Conservation (phyloP, 2,797 vertebrate species). For the Morelia viridis region DNA sequence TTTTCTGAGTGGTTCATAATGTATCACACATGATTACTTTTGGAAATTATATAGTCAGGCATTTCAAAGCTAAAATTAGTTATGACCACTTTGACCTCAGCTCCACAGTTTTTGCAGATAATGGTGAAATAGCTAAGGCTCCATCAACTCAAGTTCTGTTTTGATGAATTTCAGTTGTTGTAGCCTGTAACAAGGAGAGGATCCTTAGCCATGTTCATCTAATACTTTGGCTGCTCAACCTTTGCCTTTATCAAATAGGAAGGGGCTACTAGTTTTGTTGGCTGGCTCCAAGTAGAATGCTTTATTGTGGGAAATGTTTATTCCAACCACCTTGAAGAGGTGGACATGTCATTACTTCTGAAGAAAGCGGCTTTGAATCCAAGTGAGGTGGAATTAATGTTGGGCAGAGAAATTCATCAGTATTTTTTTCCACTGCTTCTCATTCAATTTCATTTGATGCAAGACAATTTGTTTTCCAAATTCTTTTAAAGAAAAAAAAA, state of each 20-base stretch:
- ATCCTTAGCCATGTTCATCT: background rate
- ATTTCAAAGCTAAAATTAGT: background rate
- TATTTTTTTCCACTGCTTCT: background rate
- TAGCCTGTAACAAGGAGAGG: background rate
- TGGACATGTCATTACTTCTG: background rate
- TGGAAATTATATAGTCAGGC: background rate
- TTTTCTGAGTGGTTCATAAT: background rate
- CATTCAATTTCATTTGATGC: background rate
- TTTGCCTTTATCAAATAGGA: background rate
- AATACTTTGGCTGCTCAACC: background rate
- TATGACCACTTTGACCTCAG: background rate
- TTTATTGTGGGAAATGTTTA: background rate
- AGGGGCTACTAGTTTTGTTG: background rate
- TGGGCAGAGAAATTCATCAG: background rate
- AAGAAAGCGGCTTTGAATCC: background rate
- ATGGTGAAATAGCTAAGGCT: background rate
- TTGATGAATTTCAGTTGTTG: background rate
- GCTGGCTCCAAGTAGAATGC: background rate
- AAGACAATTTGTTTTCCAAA: background rate
- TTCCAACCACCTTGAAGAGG: background rate
- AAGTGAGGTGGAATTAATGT: background rate
- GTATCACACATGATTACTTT: background rate
- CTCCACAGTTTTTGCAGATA: background rate
- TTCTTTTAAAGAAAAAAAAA: background rate
- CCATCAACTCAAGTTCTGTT: background rate